Evolutionary conservation across 1,140 invertebrate genomes (phyloP), one percentile per base, ranked within the genome.

Genomic region (Patella vulgata): DNA sequence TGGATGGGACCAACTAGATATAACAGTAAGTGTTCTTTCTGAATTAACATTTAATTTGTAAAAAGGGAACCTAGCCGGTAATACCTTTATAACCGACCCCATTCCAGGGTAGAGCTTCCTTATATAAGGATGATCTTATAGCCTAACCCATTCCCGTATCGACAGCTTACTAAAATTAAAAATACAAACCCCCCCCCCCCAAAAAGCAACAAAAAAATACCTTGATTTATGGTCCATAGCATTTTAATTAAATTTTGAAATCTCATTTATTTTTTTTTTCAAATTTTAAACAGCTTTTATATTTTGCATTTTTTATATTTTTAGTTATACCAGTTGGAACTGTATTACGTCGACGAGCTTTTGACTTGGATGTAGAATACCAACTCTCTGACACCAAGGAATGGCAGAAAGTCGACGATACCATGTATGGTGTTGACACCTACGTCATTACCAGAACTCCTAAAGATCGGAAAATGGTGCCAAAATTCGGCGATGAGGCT

Each of bases 1-100:
- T 74, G 71, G 71, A 71, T 74, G 71, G 74, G 74, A 2, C 60
- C 68, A 43, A 53, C 55, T 2, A 44, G 74, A 59, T 76, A 69
- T 42, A 70, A 70, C 48, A 58, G 74, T 76, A 63, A 63, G 64
- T 50, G 2, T 42, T 23, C 14, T 1, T 11, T 21, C 17, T 31
- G 25, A 12, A 9, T 21, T 23, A 28, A 21, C 43, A 17, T 8
- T 44, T 17, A 11, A 19, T n/a, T 36, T 9, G 28, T 19, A 47
- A 21, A 23, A n/a, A n/a, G n/a, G n/a, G n/a, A n/a, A n/a, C n/a
- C n/a, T n/a, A n/a, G n/a, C n/a, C n/a, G n/a, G 2, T 3, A 4
- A 33, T 33, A 53, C 11, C 51, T 19, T 33, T n/a, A 23, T 19
- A 25, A 25, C 1, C 9, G 9, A 27, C 12, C 28, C 28, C 21